Percentiles rank a stretch among this genome's conserved stretches.
Conservation (phyloP, 2,888 invertebrate species). For the Abscondita cerata region DNA sequence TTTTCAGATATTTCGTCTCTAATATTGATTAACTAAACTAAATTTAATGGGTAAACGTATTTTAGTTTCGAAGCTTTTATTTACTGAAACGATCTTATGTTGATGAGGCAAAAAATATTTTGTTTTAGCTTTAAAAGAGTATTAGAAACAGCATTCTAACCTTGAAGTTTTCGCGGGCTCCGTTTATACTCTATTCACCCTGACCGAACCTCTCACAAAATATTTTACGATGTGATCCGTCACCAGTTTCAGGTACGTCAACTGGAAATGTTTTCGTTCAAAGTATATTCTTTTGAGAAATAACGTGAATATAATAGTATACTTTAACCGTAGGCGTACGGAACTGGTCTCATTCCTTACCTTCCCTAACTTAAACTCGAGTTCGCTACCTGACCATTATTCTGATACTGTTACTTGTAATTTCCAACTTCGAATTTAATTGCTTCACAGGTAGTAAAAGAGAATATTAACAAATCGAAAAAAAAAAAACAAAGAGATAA, state of each 20-base stretch:
- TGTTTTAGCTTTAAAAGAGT: too few species aligned
- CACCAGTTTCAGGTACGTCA: conserved; percentile 25
- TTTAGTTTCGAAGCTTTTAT: too few species aligned
- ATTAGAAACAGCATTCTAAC: conserved; percentile 23
- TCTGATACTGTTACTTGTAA: conserved; percentile 40
- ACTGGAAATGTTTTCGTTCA: conserved; percentile 11
- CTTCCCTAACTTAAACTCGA: conserved; percentile 47
- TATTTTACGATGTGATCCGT: conserved; percentile 22
- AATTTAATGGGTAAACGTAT: too few species aligned
- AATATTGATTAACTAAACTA: too few species aligned
- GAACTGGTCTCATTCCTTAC: conserved; percentile 52
- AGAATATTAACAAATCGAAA: too few species aligned
- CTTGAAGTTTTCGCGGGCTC: conserved; percentile 38
- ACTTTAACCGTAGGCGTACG: conserved; percentile 43
- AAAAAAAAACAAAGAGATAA: too few species aligned
- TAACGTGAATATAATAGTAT: conserved; percentile 10
- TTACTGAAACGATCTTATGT: too few species aligned
- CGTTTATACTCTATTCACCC: conserved; percentile 34
- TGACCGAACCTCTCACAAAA: conserved; percentile 32
- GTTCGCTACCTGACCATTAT: conserved; percentile 45
- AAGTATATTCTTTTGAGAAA: conserved; percentile 1
- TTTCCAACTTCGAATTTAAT: conserved; percentile 19
- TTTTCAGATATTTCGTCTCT: too few species aligned
- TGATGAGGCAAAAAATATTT: too few species aligned
- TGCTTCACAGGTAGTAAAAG: neutral